Evolutionary conservation across 2,797 vertebrate genomes (phyloP), one percentile per base, ranked within the genome.

Genomic region (Pelodytes ibericus): DNA sequence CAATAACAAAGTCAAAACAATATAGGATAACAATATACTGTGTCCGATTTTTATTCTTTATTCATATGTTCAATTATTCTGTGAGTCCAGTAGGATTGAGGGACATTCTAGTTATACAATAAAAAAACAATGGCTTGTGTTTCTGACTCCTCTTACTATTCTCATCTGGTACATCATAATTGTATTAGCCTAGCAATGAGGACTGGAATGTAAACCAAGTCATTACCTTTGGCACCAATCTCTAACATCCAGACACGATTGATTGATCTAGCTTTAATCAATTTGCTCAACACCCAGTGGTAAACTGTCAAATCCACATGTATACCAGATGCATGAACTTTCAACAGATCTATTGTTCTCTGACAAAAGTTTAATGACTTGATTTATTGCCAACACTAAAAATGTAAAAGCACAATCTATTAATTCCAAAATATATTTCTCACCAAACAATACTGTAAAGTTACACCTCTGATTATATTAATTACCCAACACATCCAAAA

Each of bases 241-340:
- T 63, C 24, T 30, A 53, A 76, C 66, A 63, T 56, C 51, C 49
- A 63, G 36, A 76, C 73, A 56, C 27, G 63, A 77, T 77, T 77
- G 74, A 77, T 53, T 77, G 49, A 77, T 77, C 74, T 71, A 20
- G 31, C 59, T 77, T 65, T 77, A 77, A 66, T 71, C 39, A 71
- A 64, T 77, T 71, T 71, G 36, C 53, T 47, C 61, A 65, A 77
- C 49, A 60, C 75, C 51, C 60, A 59, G 39, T 71, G 41, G 49
- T 71, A 71, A 71, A 65, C 60, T 66, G 68, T 71, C 59, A 64
- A 39, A 71, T 59, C 51, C 49, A 70, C 26, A 70, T 47, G 15
- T 39, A 76, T 62, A 64, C 49, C 67, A 71, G 51, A 36, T 65
- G 68, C 59, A 22, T 53, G 47, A 64, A 76, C 66, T 63, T 71